Base-by-base conservation (phyloP, 2,888 invertebrate genomes). In the Camponotus fellah region DNA sequence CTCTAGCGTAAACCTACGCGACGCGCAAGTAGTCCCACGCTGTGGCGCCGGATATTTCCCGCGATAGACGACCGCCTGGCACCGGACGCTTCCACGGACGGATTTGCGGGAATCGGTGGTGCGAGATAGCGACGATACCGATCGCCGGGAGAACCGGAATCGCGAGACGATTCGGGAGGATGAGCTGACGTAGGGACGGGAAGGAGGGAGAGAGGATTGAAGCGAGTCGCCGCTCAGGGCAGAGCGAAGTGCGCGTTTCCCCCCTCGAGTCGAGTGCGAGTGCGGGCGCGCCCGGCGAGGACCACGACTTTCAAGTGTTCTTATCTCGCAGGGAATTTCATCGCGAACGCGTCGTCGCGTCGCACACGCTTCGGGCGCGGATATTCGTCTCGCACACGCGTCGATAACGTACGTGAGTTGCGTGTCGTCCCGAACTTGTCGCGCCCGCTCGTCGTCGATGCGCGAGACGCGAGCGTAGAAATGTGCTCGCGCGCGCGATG, bases 1-100 rank as follows among this genome's bases (percentile, higher is more conserved):
- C 92, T 92, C 89, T 92, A 92, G 93, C 92, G 92, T 93, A 92
- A 92, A 92, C 86, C 90, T 92, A 90, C 93, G 93, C 93, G 89
- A 85, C 88, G 85, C 6, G 60, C 85, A 93, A 93, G 84, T 93
- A 93, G 93, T 93, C 60, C 93, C 87, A 40, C 49, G 60, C 65
- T 66, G 79, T 58, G 82, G 82, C 86, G 81, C 66, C 76, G 85
- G 83, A 86, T 85, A 90, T 86, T 83, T 83, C 72, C 66, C 85
- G 84, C 87, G 84, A 88, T 83, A 86, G 86, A 49, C 64, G 53
- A 65, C 46, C 69, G 76, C 49, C 49, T 34, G 53, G 64, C 60
- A 68, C 69, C 26, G 49, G 71, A 40, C 60, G 66, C 14, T 69
- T 69, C 14, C 53, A 58, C 64, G 64, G 43, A 76, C 66, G 56